Evolutionary conservation across 1,140 invertebrate genomes (phyloP).

Genomic region (Nebria ingens): DNA sequence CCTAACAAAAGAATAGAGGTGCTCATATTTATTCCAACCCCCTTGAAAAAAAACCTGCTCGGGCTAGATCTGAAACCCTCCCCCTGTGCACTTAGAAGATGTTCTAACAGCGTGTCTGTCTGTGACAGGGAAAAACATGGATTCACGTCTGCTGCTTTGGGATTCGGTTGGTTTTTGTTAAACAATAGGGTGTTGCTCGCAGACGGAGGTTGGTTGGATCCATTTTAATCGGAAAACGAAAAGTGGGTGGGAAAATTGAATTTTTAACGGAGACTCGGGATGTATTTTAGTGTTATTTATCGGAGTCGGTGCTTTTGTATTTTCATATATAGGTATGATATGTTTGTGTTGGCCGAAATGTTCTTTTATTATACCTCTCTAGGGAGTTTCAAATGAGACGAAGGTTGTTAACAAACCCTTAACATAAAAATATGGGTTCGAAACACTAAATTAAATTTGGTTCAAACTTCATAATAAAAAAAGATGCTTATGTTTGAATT

Average conservation of each 20-base stretch:
- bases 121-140: background rate
- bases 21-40: slow-evolving; percentile 6
- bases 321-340: too few relatives aligned
- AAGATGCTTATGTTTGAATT: too few relatives aligned
- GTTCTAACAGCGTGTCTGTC: background rate
- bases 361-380: too few relatives aligned
- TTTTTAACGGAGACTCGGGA: too few relatives aligned
- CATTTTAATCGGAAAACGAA: slow-evolving; percentile 7
- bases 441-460: too few relatives aligned
- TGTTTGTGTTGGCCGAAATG: too few relatives aligned
- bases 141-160: background rate
- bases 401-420: too few relatives aligned
- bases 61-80: background rate
- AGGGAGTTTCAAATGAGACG: too few relatives aligned
- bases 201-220: background rate
- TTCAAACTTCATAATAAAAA: too few relatives aligned
- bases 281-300: too few relatives aligned
- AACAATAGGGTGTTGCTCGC: background rate
- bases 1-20: slow-evolving; percentile 11
- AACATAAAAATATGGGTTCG: too few relatives aligned
- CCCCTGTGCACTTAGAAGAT: background rate
- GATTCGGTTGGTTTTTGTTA: background rate
- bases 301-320: too few relatives aligned
- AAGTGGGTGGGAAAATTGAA: background rate
- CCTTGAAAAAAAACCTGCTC: slow-evolving; percentile 4